Evolutionary conservation across 2,113 vertebrate species (phyloP).

Genomic region (Notothenia coriiceps): DNA sequence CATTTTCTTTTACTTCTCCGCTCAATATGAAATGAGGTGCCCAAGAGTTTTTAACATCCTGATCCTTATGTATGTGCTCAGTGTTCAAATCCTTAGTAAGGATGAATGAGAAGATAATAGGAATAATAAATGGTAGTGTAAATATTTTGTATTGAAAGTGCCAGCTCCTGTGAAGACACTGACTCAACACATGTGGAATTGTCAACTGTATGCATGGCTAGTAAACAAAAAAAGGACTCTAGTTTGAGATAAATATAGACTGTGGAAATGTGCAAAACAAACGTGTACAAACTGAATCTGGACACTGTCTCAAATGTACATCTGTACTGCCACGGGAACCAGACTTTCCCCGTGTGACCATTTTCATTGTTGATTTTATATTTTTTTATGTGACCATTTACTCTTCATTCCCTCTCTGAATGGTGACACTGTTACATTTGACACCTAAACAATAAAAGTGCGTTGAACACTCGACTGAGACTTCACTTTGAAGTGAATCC

Average conservation of each 20-base stretch:
- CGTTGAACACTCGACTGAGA: constrained; percentile 73
- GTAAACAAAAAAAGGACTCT: constrained; percentile 72
- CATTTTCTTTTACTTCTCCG: constrained; percentile 21
- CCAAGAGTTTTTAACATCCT: constrained; percentile 34
- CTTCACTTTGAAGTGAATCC: constrained; percentile 22
- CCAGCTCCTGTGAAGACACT: constrained; percentile 75
- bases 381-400: constrained; percentile 86
- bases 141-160: constrained; percentile 80
- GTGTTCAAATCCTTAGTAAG: constrained; percentile 63
- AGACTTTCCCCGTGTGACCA: constrained; percentile 70
- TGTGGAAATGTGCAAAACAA: constrained; percentile 78
- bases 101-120: constrained; percentile 34
- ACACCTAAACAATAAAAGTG: constrained; percentile 86
- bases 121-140: constrained; percentile 71
- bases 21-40: constrained; percentile 40
- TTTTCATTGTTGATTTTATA: constrained; percentile 85
- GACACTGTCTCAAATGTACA: constrained; percentile 74
- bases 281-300: constrained; percentile 74
- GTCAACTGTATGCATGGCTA: constrained; percentile 80
- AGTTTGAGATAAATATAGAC: constrained; percentile 73
- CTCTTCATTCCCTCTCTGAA: constrained; percentile 77
- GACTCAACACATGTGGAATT: constrained; percentile 71
- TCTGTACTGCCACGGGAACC: constrained; percentile 72
- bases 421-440: constrained; percentile 85
- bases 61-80: constrained; percentile 54